Percentiles rank a stretch among this genome's conserved stretches.
Conservation (phyloP, 2,113 vertebrate species). For the Actenoides lindsayi region DNA sequence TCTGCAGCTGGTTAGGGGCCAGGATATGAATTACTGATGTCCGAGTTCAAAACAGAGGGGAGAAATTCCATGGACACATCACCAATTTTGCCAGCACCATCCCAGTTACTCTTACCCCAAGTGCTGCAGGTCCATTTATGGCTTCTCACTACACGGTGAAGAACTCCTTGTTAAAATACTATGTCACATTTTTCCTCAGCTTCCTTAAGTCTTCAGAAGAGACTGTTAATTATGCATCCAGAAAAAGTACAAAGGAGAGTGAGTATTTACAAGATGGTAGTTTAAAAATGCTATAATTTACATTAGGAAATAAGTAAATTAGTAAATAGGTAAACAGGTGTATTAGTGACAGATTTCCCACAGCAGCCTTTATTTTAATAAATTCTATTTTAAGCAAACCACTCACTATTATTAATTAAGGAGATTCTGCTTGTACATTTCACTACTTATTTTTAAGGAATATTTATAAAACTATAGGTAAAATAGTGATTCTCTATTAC, state of each 20-base stretch:
- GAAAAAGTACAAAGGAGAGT: not conserved
- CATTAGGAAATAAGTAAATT: not conserved
- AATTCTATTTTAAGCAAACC: not conserved
- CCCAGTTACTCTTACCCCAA: not conserved
- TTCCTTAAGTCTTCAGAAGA: not conserved
- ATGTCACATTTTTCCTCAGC: not conserved
- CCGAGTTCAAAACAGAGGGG: not conserved
- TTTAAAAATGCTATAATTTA: not conserved
- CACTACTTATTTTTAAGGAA: not conserved
- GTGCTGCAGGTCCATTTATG: not conserved
- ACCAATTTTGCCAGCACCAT: not conserved
- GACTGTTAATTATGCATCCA: not conserved
- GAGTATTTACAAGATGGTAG: not conserved
- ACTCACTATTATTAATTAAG: not conserved
- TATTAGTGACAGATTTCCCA: not conserved
- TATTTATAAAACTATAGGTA: not conserved
- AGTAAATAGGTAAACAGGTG: not conserved
- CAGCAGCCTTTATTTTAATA: not conserved
- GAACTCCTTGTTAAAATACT: not conserved
- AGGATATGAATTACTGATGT: not conserved
- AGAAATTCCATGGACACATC: not conserved
- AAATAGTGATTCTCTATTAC: not conserved
- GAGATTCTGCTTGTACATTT: not conserved
- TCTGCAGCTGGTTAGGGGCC: not conserved
- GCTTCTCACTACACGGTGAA: not conserved